Evolutionary conservation across 2,888 invertebrate genomes (phyloP).

Genomic region (Liodrosophila aerea): DNA sequence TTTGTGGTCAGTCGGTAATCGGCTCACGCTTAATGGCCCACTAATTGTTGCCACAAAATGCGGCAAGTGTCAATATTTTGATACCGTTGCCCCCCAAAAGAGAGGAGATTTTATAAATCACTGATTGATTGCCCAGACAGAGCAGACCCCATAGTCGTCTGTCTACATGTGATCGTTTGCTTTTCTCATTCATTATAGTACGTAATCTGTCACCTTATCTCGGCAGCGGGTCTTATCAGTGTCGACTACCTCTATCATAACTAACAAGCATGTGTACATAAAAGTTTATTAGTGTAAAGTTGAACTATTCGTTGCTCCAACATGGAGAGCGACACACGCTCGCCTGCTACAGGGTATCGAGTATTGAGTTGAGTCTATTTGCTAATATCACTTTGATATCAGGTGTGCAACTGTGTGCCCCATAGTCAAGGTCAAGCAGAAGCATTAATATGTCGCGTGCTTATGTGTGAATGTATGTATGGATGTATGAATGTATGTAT

Average conservation of each 20-base stretch:
- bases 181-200: conserved; percentile 9
- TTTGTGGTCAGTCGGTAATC: conserved; percentile 55
- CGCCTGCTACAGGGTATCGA: no score
- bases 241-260: conserved; percentile 16
- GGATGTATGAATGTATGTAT: no score
- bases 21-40: conserved; percentile 49
- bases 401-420: no score
- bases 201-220: conserved; percentile 39
- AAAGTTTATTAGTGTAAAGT: neutral
- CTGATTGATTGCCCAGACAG: conserved; percentile 56
- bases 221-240: conserved; percentile 31
- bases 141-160: neutral
- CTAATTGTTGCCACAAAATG: conserved; percentile 69
- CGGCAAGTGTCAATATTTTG: conserved; percentile 77
- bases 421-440: no score
- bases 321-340: no score
- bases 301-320: neutral
- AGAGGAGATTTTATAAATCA: neutral
- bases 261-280: neutral
- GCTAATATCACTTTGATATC: no score
- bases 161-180: conserved; percentile 18
- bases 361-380: no score
- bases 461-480: no score
- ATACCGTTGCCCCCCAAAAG: conserved; percentile 45
- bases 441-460: no score